Conservation (phyloP, 2,888 invertebrate species). For the Proisotoma minuta region DNA sequence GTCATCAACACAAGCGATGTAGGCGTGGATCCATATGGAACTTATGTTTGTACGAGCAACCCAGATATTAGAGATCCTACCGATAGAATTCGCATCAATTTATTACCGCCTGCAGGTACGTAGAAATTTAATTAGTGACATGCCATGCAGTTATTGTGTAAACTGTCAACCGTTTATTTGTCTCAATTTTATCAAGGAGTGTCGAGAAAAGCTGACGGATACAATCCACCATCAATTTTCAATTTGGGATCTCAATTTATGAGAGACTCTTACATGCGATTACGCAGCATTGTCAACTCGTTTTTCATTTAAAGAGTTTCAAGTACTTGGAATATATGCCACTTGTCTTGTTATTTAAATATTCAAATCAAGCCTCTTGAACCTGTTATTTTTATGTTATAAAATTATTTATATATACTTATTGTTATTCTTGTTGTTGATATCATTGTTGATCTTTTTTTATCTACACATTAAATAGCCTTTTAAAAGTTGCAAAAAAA, state of each 20-base stretch:
- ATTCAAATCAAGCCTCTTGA: not conserved
- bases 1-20: slow-evolving; percentile 33
- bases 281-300: slow-evolving; percentile 35
- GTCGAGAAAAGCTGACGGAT: slow-evolving; percentile 26
- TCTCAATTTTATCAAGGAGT: slow-evolving; percentile 25
- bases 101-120: slow-evolving; percentile 33
- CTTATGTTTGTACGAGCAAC: slow-evolving; percentile 34
- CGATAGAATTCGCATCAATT: slow-evolving; percentile 32
- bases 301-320: slow-evolving; percentile 25
- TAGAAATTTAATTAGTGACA: not conserved
- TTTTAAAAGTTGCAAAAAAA: too few species aligned
- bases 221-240: slow-evolving; percentile 23
- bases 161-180: not conserved
- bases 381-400: not conserved
- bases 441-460: too few species aligned
- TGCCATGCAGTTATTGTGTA: not conserved
- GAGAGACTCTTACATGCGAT: slow-evolving; percentile 29
- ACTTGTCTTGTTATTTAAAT: too few species aligned
- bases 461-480: too few species aligned
- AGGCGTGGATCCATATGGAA: slow-evolving; percentile 35
- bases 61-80: slow-evolving; percentile 31
- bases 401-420: too few species aligned
- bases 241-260: slow-evolving; percentile 31
- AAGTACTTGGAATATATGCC: too few species aligned
- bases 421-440: too few species aligned